These are phyloP conservation scores for Beris chalybata DNA, from an alignment of 2,888 invertebrate species.

Conservation along the genomic window DNA sequence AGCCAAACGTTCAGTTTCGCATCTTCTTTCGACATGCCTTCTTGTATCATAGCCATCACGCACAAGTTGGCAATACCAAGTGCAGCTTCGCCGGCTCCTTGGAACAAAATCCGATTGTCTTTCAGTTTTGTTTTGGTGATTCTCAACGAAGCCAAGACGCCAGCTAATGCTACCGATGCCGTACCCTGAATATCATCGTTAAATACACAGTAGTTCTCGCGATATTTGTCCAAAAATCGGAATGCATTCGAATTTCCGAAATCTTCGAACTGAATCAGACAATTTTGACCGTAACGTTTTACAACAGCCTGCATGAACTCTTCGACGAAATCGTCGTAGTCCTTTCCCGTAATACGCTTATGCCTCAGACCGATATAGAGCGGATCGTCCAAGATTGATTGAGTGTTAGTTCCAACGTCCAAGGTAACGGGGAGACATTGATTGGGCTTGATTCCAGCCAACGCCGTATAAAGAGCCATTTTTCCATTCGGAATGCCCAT, in stretches of 20 bases:
- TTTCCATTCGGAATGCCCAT: constrained; percentile 99
- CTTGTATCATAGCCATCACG: constrained; percentile 88
- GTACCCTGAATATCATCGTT: constrained; percentile 99
- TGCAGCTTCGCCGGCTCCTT: constrained; percentile 97
- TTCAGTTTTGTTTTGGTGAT: constrained; percentile 80
- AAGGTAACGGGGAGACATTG: constrained; percentile 93
- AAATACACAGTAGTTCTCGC: constrained; percentile 88
- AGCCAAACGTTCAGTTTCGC: constrained; percentile 87
- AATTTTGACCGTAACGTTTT: constrained; percentile 80
- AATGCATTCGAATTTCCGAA: constrained; percentile 98
- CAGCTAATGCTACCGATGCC: constrained; percentile 94
- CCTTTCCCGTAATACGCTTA: constrained; percentile 75
- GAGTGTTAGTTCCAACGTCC: constrained; percentile 89
- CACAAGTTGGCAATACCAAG: constrained; percentile 92
- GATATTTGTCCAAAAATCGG: constrained; percentile 86
- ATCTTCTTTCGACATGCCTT: constrained; percentile 74
- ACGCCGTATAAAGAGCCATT: constrained; percentile 92
- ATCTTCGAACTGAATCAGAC: constrained; percentile 94
- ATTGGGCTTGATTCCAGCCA: constrained; percentile 94
- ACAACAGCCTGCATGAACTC: constrained; percentile 96
- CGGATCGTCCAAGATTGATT: constrained; percentile 85
- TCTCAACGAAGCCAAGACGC: constrained; percentile 82
- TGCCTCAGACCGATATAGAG: constrained; percentile 93
- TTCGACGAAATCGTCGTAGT: constrained; percentile 92
- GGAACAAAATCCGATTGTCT: constrained; percentile 88